Percentiles rank a stretch among this genome's conserved stretches.
These are phyloP conservation scores for Sphaerophoria taeniata DNA, from an alignment of 2,888 invertebrate genomes.

Conservation along the genomic window DNA sequence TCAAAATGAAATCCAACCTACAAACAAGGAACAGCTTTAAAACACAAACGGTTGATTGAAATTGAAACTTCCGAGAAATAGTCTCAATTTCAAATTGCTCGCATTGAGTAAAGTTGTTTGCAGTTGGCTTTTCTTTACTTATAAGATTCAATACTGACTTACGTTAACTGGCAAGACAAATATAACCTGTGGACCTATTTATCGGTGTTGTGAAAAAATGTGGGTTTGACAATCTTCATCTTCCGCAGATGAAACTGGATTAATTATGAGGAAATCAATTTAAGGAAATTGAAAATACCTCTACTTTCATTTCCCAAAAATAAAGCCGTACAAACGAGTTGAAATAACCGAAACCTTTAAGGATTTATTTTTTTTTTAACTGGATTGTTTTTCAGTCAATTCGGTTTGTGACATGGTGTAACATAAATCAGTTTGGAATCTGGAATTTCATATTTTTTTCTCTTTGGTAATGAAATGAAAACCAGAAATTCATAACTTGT, in stretches of 20 bases:
- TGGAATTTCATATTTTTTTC: background rate
- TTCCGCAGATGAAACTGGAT: slow-evolving; percentile 52
- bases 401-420: background rate
- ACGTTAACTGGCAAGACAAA: no score
- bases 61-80: slow-evolving; percentile 16
- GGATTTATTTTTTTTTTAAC: background rate
- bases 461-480: slow-evolving; percentile 8
- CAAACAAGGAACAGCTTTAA: background rate
- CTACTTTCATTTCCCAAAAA: slow-evolving; percentile 23
- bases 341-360: background rate
- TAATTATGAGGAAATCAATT: slow-evolving; percentile 34
- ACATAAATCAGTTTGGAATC: background rate
- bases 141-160: no score
- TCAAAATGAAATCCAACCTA: no score
- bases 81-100: no score
- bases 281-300: slow-evolving; percentile 1
- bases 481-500: background rate
- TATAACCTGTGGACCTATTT: no score
- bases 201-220: no score
- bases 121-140: no score
- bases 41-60: background rate
- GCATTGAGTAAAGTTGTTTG: no score
- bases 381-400: background rate
- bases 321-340: background rate
- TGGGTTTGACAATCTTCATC: slow-evolving; percentile 32